Percentiles rank a stretch among this genome's conserved stretches.
Conservation (phyloP, 2,797 vertebrate genomes). For the Enteromius viviparus region DNA sequence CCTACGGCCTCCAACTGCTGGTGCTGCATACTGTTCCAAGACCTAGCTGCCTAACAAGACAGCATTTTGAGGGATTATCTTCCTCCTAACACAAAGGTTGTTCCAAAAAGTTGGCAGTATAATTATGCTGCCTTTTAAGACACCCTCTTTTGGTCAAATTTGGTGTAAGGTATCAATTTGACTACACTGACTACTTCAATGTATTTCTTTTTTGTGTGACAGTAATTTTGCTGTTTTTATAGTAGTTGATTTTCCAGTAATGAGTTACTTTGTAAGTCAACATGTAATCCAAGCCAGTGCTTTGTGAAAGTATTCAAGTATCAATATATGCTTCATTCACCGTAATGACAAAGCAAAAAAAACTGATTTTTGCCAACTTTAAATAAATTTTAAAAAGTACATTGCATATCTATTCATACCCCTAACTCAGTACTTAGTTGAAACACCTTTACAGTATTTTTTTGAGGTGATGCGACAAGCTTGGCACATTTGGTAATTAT, state of each 20-base stretch:
- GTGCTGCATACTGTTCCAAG: constrained; percentile 28
- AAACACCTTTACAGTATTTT: no score
- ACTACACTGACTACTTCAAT: neutral
- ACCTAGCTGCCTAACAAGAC: neutral
- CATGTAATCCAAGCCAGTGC: neutral
- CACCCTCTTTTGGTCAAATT: neutral
- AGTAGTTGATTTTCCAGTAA: neutral
- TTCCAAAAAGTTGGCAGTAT: neutral
- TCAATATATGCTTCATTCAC: no score
- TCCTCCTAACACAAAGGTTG: neutral
- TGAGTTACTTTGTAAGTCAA: neutral
- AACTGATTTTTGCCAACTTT: no score
- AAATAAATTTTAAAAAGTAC: no score
- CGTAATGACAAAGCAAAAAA: no score
- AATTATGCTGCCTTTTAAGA: neutral
- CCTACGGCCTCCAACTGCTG: constrained; percentile 30
- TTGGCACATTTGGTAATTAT: no score
- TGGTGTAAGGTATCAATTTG: neutral
- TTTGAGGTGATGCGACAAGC: no score
- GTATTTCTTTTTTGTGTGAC: neutral
- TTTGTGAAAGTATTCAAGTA: no score
- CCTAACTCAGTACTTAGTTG: no score
- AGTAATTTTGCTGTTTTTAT: neutral
- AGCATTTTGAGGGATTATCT: neutral
- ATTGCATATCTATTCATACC: no score